Conservation (phyloP, 2,888 invertebrate species). For the Luperina nickerlii region DNA sequence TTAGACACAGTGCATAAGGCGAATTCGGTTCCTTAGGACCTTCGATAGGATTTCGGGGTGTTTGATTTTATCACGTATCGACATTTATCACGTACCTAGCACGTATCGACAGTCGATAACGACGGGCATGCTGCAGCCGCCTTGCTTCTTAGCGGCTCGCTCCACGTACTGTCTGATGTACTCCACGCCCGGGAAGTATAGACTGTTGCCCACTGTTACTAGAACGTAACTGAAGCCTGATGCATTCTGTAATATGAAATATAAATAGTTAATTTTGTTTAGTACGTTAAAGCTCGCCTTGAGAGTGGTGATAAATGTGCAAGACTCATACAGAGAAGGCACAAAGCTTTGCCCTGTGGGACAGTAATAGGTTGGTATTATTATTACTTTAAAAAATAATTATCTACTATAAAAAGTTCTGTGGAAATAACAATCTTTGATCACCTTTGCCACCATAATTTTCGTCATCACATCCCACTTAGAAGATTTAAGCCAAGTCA, state of each 20-base stretch:
- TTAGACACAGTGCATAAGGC: background rate
- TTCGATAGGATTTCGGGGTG: background rate
- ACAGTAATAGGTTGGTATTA: background rate
- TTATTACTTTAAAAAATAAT: background rate
- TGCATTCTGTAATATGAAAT: constrained; percentile 88
- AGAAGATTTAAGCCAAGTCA: background rate
- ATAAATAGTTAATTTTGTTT: background rate
- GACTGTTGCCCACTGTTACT: constrained; percentile 94
- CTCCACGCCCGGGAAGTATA: constrained; percentile 96
- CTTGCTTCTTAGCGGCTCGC: constrained; percentile 92
- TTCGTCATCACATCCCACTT: background rate
- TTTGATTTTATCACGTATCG: background rate
- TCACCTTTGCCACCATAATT: background rate
- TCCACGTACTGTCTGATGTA: constrained; percentile 95
- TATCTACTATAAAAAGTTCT: background rate
- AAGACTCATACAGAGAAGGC: background rate
- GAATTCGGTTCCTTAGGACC: background rate
- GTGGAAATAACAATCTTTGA: background rate
- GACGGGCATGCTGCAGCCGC: constrained; percentile 93
- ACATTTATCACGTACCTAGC: constrained; percentile 81
- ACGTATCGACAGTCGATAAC: constrained; percentile 95
- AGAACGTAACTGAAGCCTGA: constrained; percentile 93
- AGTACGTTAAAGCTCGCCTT: background rate
- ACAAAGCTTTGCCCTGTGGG: background rate
- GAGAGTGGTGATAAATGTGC: background rate